Evolutionary conservation across 2,113 vertebrate species (phyloP), one percentile per base, ranked within the genome.

Genomic region (Dasyornis broadbenti): DNA sequence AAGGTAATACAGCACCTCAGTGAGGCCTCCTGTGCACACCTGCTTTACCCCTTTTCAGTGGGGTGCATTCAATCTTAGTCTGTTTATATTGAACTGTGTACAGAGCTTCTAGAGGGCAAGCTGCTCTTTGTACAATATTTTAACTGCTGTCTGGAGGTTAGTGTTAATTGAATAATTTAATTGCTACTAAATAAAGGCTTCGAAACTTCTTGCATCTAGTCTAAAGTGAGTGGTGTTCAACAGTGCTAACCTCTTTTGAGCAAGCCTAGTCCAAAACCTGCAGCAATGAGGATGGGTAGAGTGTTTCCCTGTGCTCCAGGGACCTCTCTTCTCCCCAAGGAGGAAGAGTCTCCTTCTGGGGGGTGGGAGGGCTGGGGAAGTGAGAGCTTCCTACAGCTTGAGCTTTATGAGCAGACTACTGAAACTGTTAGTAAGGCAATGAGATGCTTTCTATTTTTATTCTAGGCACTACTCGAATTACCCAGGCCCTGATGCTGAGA

Each of bases 121-220:
- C 95, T 97, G 96, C 92, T 97, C 90, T 89, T 95, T 97, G 95
- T 97, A 97, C 90, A 93, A 96, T 96, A 96, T 96, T 97, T 97
- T 97, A 97, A 97, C 93, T 97, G 95, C 94, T 96, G 83, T 95
- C 96, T 95, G 96, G 78, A 98, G 95, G 82, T 94, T 98, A 97
- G 94, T 96, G 97, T 96, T 93, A 96, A 97, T 90, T 71, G 83
- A 97, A 92, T 97, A 97, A 97, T 96, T 96, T 97, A 97, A 96
- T 94, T 97, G 95, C 98, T 98, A 96, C 96, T 98, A 97, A 98
- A 98, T 98, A 98, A 98, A 98, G 94, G 93, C 97, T 98, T 98
- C 96, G 92, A 94, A 97, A 86, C 52, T 90, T 96, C 94, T 96
- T 83, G 68, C 82, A 70, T 28, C 18, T 37, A 33, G 83, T 89